These are phyloP conservation scores for Tolypeutes matacus DNA, from an alignment of 2,797 vertebrate genomes.

Conservation along the genomic window DNA sequence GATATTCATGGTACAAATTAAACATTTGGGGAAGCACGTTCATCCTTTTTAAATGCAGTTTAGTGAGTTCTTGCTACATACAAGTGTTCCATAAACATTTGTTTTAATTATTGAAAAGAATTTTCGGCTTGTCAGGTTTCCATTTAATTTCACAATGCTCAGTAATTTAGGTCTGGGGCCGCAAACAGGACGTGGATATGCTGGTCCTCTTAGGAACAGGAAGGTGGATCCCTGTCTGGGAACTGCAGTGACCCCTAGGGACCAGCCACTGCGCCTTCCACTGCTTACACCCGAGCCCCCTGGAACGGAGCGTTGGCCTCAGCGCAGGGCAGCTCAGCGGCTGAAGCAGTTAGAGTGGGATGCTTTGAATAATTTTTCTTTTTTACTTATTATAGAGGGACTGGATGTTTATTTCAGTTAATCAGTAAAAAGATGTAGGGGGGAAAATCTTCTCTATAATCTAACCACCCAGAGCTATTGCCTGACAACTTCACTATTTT, in stretches of 20 bases:
- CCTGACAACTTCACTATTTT: no score
- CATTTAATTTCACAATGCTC: not conserved
- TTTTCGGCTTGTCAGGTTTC: constrained; percentile 2
- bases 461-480: not conserved
- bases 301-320: not conserved
- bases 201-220: not conserved
- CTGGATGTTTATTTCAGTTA: not conserved
- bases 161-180: not conserved
- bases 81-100: not conserved
- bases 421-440: not conserved
- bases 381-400: not conserved
- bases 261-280: not conserved
- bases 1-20: not conserved
- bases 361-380: not conserved
- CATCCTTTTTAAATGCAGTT: not conserved
- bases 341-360: not conserved
- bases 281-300: not conserved
- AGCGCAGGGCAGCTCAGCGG: no score
- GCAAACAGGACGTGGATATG: not conserved
- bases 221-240: not conserved
- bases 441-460: not conserved
- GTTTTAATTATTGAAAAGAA: not conserved
- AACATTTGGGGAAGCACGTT: not conserved
- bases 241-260: not conserved
- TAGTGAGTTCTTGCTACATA: not conserved